phyloP scores from a whole-genome alignment of 1,140 invertebrate genomes.

The Palaemon carinicauda region DNA sequence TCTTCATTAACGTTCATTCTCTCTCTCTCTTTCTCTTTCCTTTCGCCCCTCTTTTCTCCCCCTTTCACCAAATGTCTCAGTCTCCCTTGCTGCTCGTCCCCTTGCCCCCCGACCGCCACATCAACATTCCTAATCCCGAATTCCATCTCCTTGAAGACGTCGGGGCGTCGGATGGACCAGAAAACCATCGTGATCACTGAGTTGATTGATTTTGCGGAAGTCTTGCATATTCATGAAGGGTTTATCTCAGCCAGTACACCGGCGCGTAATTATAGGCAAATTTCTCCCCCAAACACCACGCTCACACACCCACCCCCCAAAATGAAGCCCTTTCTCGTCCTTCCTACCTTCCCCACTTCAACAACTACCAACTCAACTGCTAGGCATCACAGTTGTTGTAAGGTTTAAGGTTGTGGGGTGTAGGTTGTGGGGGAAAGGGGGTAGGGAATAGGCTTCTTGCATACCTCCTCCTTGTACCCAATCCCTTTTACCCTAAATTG shows the following conservation, averaged over 20 bases:
- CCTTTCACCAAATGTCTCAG: background rate
- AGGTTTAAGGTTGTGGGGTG: background rate
- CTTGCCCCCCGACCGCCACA: background rate
- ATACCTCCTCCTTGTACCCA: too few species aligned
- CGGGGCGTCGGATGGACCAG: conserved; percentile 27
- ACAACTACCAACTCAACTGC: background rate
- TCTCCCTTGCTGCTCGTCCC: background rate
- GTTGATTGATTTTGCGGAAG: conserved; percentile 45
- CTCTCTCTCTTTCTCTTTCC: conserved; percentile 6
- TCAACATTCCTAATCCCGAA: conserved; percentile 6
- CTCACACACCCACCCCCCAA: background rate
- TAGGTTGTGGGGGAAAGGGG: background rate
- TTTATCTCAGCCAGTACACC: conserved; percentile 46
- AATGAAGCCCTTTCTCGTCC: background rate
- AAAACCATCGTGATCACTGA: conserved; percentile 20
- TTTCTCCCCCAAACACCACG: background rate
- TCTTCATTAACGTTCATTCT: background rate
- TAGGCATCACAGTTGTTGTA: background rate
- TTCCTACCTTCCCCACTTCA: background rate
- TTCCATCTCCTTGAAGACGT: conserved; percentile 49
- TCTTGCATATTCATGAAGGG: conserved; percentile 45
- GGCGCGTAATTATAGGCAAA: conserved; percentile 37
- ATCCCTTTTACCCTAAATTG: too few species aligned
- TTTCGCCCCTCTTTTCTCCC: background rate
- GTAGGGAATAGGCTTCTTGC: background rate